Conservation (phyloP, 2,797 vertebrate genomes). For the Loris lydekkerianus region DNA sequence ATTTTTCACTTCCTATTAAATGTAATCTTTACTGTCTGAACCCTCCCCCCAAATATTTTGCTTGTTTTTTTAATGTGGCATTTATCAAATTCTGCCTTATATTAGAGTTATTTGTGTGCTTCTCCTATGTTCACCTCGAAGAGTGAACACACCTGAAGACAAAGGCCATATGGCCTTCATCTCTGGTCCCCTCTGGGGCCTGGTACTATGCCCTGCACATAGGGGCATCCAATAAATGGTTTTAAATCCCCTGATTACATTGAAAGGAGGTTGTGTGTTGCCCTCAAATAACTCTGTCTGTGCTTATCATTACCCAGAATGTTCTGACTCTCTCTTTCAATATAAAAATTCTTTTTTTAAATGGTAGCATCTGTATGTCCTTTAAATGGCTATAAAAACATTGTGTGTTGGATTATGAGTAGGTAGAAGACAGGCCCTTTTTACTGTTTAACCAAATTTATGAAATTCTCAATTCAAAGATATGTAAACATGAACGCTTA, state of each 20-base stretch:
- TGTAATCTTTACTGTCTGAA: slow-evolving; percentile 24
- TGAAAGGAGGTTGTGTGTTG: background rate
- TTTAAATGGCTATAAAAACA: background rate
- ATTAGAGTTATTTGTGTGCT: background rate
- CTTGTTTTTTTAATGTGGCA: background rate
- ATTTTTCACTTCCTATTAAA: background rate
- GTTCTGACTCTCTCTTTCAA: background rate
- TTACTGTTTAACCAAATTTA: slow-evolving; percentile 6
- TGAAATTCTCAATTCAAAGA: background rate
- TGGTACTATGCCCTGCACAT: background rate
- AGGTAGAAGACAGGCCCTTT: background rate
- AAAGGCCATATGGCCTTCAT: background rate
- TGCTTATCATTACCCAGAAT: background rate
- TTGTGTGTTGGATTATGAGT: background rate
- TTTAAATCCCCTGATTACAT: background rate
- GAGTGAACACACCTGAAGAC: background rate
- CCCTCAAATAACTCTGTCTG: background rate
- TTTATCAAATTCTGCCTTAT: background rate
- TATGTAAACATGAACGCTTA: slow-evolving; percentile 20
- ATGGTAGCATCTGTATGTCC: background rate
- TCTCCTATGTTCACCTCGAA: background rate
- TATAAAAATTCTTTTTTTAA: background rate
- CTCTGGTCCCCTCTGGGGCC: background rate
- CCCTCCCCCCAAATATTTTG: background rate
- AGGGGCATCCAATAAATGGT: background rate